phyloP scores from a whole-genome alignment of 2,797 vertebrate genomes.

The Dendrocincla fuliginosa region DNA sequence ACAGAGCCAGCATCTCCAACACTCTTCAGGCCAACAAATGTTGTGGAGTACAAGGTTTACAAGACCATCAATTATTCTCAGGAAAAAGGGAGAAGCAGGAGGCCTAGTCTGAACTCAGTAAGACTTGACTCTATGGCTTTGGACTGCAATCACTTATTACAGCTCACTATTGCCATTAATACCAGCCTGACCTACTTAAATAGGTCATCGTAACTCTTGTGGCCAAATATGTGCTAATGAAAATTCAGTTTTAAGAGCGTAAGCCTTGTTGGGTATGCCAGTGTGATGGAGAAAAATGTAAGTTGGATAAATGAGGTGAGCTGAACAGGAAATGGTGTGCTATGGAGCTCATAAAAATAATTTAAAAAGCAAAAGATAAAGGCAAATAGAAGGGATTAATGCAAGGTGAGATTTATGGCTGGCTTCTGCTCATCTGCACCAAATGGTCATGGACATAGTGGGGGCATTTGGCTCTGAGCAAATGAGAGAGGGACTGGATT shows the following conservation, averaged over 20 bases:
- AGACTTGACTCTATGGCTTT: neutral
- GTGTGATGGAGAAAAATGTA: neutral
- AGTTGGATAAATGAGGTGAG: neutral
- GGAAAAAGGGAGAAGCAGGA: neutral
- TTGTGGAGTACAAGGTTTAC: neutral
- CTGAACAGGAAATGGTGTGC: neutral
- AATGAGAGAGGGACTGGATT: too few relatives aligned
- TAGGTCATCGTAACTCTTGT: fast-evolving
- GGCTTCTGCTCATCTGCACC: neutral
- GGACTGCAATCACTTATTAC: neutral
- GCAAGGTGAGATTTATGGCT: neutral
- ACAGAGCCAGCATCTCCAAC: fast-evolving
- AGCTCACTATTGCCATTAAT: neutral
- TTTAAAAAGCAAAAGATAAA: neutral
- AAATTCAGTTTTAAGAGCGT: neutral
- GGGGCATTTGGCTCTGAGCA: neutral
- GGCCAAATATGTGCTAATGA: neutral
- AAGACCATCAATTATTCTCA: fast-evolving
- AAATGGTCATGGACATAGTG: fast-evolving
- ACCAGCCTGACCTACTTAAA: neutral
- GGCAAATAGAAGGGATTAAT: neutral
- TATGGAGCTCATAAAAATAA: neutral
- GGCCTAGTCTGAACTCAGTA: neutral
- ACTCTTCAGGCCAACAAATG: neutral
- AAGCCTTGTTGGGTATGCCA: neutral